These are phyloP conservation scores for Belonocnema kinseyi DNA, from an alignment of 1,140 invertebrate species.

Conservation along the genomic window DNA sequence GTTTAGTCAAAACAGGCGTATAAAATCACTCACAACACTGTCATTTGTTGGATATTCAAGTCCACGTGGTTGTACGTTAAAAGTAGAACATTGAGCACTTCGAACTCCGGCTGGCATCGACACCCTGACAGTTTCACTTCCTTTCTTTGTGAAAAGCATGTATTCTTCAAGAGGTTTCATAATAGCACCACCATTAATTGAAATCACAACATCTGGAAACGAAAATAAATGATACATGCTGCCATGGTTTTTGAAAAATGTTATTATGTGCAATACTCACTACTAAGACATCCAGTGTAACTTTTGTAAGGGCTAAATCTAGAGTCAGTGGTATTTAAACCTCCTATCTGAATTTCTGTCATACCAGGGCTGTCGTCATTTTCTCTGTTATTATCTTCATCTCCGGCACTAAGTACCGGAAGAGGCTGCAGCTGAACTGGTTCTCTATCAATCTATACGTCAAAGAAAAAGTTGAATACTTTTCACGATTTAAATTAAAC, in stretches of 20 bases:
- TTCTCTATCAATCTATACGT: conserved; percentile 83
- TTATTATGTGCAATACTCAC: conserved; percentile 76
- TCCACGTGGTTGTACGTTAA: conserved; percentile 79
- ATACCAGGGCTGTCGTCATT: conserved; percentile 76
- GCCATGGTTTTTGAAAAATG: not conserved
- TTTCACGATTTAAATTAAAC: no score
- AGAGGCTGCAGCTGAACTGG: conserved; percentile 82
- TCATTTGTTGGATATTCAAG: conserved; percentile 81
- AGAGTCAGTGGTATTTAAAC: conserved; percentile 87
- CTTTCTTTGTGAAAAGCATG: conserved; percentile 89
- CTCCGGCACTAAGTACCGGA: conserved; percentile 80
- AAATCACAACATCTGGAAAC: conserved; percentile 85
- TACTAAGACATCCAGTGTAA: conserved; percentile 92
- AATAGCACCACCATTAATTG: conserved; percentile 82
- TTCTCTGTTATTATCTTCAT: conserved; percentile 72
- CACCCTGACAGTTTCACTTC: conserved; percentile 86
- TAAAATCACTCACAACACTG: conserved; percentile 77
- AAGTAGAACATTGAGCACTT: conserved; percentile 88
- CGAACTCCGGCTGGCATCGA: conserved; percentile 89
- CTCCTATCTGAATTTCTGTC: conserved; percentile 90
- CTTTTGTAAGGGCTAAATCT: conserved; percentile 87
- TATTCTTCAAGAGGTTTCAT: conserved; percentile 93
- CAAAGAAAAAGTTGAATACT: no score
- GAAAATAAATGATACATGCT: conserved; percentile 12
- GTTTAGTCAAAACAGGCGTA: not conserved